phyloP scores from a whole-genome alignment of 2,797 vertebrate genomes.

The Clarias laeviceps region DNA sequence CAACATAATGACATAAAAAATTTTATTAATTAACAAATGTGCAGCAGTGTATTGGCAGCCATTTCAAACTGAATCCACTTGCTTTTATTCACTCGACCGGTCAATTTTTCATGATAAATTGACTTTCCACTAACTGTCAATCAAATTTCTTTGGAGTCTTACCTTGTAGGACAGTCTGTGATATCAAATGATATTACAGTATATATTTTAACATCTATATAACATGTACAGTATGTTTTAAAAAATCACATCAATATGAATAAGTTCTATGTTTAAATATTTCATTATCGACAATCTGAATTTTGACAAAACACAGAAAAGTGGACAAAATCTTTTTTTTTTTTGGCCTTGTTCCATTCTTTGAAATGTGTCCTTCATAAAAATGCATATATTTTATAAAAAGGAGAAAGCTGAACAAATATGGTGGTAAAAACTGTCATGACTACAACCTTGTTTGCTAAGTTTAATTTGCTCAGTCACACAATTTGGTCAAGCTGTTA shows the following conservation, averaged over 20 bases:
- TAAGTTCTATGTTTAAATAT: neutral
- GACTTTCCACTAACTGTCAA: neutral
- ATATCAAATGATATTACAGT: neutral
- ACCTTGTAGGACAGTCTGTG: neutral
- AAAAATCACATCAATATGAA: neutral
- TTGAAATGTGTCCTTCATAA: too few relatives aligned
- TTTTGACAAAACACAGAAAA: neutral
- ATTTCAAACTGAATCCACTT: neutral
- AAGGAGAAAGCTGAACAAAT: neutral
- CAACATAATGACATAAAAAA: neutral
- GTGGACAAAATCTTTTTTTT: neutral
- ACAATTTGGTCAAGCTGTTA: neutral
- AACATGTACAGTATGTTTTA: too few relatives aligned
- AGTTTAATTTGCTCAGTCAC: neutral
- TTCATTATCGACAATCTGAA: neutral
- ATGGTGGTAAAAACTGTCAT: neutral
- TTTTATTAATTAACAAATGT: neutral
- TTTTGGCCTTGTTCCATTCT: too few relatives aligned
- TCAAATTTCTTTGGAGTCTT: neutral
- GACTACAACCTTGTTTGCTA: neutral
- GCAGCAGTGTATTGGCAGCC: neutral
- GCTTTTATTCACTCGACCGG: neutral
- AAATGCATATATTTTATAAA: too few relatives aligned
- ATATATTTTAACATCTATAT: too few relatives aligned
- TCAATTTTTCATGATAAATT: neutral